Conservation (phyloP, 2,797 vertebrate species). For the Lepus oiostolus region DNA sequence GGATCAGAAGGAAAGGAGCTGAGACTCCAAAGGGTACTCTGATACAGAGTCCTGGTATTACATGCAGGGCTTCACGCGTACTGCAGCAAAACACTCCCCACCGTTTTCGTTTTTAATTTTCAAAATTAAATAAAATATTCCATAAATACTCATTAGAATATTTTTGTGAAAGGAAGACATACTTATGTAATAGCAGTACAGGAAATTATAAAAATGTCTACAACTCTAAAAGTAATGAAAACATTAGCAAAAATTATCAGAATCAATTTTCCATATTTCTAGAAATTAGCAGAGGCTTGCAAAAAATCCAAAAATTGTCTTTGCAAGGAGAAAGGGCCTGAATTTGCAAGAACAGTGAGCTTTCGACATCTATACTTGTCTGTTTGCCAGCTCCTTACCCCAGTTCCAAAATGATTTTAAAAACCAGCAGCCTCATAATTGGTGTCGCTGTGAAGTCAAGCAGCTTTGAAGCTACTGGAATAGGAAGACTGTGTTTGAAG, state of each 20-base stretch:
- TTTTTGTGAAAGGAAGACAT: neutral
- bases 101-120: too few species aligned
- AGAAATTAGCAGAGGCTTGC: neutral
- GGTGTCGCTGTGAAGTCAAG: neutral
- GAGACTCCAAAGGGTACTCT: too few species aligned
- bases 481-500: neutral
- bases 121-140: constrained; percentile 8
- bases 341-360: neutral
- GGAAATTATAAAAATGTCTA: neutral
- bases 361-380: neutral
- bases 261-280: constrained; percentile 1
- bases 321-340: neutral
- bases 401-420: neutral
- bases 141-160: neutral
- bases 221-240: neutral
- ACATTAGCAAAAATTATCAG: neutral
- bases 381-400: neutral
- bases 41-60: too few species aligned
- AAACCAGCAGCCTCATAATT: neutral
- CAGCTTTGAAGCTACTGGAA: neutral
- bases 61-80: too few species aligned
- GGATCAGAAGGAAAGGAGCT: too few species aligned
- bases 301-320: neutral
- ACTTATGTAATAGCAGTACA: neutral
- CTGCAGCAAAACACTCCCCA: too few species aligned